A percentile compares a stretch with the other conserved stretches of the same genome.
phyloP scores from a whole-genome alignment of 2,888 invertebrate species.

The Caenorhabditis auriculariae region DNA sequence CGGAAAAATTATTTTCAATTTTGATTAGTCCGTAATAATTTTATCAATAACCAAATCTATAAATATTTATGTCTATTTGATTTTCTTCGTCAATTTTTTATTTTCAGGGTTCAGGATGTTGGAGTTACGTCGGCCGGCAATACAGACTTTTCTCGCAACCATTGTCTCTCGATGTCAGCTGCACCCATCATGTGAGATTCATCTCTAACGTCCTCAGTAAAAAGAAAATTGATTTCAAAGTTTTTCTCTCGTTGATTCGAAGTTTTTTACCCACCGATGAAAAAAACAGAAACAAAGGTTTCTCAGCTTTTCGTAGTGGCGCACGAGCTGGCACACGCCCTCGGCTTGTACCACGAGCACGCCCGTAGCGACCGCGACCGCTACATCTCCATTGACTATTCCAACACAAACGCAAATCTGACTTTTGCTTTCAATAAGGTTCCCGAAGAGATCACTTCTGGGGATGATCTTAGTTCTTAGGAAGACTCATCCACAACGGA shows the following conservation, averaged over 20 bases:
- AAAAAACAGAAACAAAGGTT: not conserved
- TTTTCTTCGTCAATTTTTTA: too few species aligned
- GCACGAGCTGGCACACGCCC: constrained; percentile 42
- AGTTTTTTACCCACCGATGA: too few species aligned
- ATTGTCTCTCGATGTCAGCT: constrained; percentile 25
- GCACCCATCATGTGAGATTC: constrained; percentile 25
- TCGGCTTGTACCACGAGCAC: constrained; percentile 46
- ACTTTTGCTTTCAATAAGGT: constrained; percentile 30
- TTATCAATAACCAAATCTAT: too few species aligned
- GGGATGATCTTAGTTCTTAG: not conserved
- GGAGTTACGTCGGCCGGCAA: constrained; percentile 42
- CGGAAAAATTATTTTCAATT: too few species aligned
- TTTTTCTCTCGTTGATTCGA: too few species aligned
- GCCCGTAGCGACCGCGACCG: constrained; percentile 37
- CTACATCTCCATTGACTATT: constrained; percentile 30
- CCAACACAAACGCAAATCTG: constrained; percentile 25
- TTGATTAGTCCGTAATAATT: too few species aligned
- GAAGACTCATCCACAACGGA: constrained; percentile 1
- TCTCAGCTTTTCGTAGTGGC: constrained; percentile 34
- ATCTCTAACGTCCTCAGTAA: not conserved
- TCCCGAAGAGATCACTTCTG: not conserved
- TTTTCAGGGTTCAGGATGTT: constrained; percentile 20
- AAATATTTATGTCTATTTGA: too few species aligned
- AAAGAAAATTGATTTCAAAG: not conserved
- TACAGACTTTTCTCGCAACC: constrained; percentile 16